These are phyloP conservation scores for Lacerta agilis DNA, from an alignment of 2,797 vertebrate genomes.

Conservation along the genomic window DNA sequence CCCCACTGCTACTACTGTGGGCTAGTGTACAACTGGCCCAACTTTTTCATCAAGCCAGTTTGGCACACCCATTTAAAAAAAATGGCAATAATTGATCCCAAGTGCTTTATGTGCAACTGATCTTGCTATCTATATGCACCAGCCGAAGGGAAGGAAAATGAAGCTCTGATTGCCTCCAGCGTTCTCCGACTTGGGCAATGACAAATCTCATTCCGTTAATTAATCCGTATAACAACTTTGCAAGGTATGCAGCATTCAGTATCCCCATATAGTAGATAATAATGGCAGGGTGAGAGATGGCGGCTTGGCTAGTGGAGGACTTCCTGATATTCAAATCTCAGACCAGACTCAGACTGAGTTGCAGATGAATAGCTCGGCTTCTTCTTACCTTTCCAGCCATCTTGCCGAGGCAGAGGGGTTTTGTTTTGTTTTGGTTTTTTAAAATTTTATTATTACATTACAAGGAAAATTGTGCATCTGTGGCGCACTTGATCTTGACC, in stretches of 20 bases:
- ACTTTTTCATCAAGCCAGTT: background rate
- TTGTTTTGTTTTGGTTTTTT: background rate
- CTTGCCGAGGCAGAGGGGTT: background rate
- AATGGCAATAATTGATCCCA: too few species aligned
- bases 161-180: background rate
- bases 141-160: background rate
- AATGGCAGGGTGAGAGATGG: background rate
- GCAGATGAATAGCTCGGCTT: background rate
- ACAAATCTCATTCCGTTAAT: background rate
- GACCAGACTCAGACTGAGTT: background rate
- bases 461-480: constrained; percentile 4
- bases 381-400: background rate
- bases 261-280: background rate
- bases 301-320: background rate
- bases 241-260: background rate
- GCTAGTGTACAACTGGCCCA: background rate
- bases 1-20: too few species aligned
- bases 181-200: background rate
- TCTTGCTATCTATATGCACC: background rate
- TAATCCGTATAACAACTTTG: background rate
- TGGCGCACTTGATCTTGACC: background rate
- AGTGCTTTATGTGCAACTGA: background rate
- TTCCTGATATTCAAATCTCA: background rate
- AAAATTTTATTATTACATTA: background rate
- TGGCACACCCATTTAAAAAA: background rate